A percentile compares a stretch with the other conserved stretches of the same genome.
These are phyloP conservation scores for Chloroclysta siterata DNA, from an alignment of 2,888 invertebrate species.

Conservation along the genomic window DNA sequence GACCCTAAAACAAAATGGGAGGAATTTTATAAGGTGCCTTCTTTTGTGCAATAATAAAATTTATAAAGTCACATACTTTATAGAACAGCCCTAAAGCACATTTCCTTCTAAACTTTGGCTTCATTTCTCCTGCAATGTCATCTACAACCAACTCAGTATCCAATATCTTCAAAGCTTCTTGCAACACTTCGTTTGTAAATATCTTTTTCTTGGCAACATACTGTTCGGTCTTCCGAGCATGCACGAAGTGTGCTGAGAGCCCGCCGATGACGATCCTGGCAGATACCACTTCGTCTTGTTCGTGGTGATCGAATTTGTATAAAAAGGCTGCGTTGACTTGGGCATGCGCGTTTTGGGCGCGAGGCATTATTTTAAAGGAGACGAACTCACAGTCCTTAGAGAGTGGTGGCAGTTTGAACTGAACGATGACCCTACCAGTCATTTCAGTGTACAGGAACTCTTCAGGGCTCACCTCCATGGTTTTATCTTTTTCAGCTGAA, in stretches of 20 bases:
- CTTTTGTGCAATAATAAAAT: no score
- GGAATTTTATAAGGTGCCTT: no score
- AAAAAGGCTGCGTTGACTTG: slow-evolving; percentile 90
- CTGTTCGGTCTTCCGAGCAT: slow-evolving; percentile 86
- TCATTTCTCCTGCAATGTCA: slow-evolving; percentile 82
- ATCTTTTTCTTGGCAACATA: slow-evolving; percentile 62
- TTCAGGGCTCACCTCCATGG: slow-evolving; percentile 57
- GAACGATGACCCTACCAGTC: slow-evolving; percentile 59
- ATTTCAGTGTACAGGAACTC: slow-evolving; percentile 63
- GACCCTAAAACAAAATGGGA: slow-evolving; percentile 63
- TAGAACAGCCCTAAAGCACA: slow-evolving; percentile 87
- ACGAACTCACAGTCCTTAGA: slow-evolving; percentile 55
- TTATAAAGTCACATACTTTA: slow-evolving; percentile 75
- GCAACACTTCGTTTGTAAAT: slow-evolving; percentile 76
- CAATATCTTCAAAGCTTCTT: slow-evolving; percentile 82
- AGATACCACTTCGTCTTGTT: slow-evolving; percentile 57
- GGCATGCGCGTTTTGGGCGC: slow-evolving; percentile 90
- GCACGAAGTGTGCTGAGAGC: slow-evolving; percentile 79
- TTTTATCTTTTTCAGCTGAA: slow-evolving; percentile 45
- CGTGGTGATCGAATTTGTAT: slow-evolving; percentile 76
- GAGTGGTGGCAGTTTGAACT: slow-evolving; percentile 63
- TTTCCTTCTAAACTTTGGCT: slow-evolving; percentile 84
- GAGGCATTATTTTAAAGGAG: slow-evolving; percentile 85
- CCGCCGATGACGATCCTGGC: slow-evolving; percentile 87
- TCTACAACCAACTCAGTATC: slow-evolving; percentile 76